These are phyloP conservation scores for Sparidentex hasta DNA, from an alignment of 2,797 vertebrate genomes.

Conservation along the genomic window DNA sequence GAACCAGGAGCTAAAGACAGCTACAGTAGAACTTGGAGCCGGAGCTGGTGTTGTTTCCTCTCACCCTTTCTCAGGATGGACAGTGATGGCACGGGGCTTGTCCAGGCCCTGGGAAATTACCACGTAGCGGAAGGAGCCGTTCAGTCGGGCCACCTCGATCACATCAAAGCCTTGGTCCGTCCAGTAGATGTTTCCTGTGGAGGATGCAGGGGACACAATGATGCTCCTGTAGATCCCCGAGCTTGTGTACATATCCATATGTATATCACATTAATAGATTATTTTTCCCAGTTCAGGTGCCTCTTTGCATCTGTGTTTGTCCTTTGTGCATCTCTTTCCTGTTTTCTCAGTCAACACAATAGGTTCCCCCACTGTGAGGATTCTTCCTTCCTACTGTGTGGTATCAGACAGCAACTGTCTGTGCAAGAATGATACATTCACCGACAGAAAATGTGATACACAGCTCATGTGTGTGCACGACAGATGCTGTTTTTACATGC, in stretches of 20 bases:
- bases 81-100: slow-evolving; percentile 96
- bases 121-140: slow-evolving; percentile 97
- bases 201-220: slow-evolving; percentile 2
- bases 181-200: slow-evolving; percentile 98
- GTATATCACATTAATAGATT: neutral
- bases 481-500: slow-evolving; percentile 49
- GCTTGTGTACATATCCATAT: neutral
- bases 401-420: neutral
- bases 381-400: neutral
- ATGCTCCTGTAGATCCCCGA: neutral
- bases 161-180: slow-evolving; percentile 98
- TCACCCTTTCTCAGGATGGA: slow-evolving; percentile 96
- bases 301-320: neutral
- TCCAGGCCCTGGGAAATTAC: slow-evolving; percentile 97
- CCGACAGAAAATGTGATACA: neutral
- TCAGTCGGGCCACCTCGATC: slow-evolving; percentile 96
- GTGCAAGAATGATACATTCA: neutral
- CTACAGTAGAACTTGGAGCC: neutral
- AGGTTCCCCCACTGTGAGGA: neutral
- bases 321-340: slow-evolving; percentile 3
- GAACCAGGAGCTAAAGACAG: slow-evolving; percentile 12
- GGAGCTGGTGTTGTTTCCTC: slow-evolving; percentile 35
- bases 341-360: slow-evolving; percentile 2
- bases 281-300: neutral
- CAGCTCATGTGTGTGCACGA: neutral